Conservation (phyloP, 2,888 invertebrate genomes). For the Trichogramma dendrolimi region DNA sequence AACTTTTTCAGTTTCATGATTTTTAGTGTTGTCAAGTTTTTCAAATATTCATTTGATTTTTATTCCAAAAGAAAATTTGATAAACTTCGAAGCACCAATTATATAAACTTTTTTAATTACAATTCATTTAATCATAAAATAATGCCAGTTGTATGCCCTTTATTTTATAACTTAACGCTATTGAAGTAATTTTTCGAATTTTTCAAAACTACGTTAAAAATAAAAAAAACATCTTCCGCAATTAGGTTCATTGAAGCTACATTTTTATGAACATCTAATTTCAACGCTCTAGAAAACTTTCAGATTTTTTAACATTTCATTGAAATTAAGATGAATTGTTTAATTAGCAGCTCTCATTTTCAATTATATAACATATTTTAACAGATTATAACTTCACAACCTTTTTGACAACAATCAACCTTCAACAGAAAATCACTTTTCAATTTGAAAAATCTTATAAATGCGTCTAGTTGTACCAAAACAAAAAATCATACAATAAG, state of each 20-base stretch:
- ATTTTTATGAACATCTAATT: slow-evolving; percentile 8
- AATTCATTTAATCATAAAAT: slow-evolving; percentile 30
- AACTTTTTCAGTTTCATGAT: slow-evolving; percentile 6
- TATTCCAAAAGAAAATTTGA: slow-evolving; percentile 5
- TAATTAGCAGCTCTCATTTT: slow-evolving; percentile 1
- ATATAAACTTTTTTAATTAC: slow-evolving; percentile 6
- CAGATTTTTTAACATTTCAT: too few species aligned
- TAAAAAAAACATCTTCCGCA: slow-evolving; percentile 12
- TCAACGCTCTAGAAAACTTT: background rate
- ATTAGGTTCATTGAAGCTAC: background rate
- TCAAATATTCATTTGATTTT: slow-evolving; percentile 5
- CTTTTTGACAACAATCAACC: slow-evolving; percentile 50
- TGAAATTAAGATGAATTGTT: too few species aligned
- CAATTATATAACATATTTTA: slow-evolving; percentile 40
- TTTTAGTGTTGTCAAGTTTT: slow-evolving; percentile 10
- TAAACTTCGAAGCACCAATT: slow-evolving; percentile 16
- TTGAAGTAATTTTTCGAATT: background rate
- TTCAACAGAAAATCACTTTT: slow-evolving; percentile 45
- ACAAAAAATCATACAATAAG: slow-evolving; percentile 8
- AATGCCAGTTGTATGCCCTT: slow-evolving; percentile 51
- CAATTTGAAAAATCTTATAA: slow-evolving; percentile 41
- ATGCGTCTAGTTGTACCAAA: slow-evolving; percentile 33
- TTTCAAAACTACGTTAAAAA: background rate
- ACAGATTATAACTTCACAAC: slow-evolving; percentile 49
- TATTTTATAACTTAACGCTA: slow-evolving; percentile 22